Evolutionary conservation across 2,888 invertebrate genomes (phyloP).

Genomic region (Harpagoxenus sublaevis): DNA sequence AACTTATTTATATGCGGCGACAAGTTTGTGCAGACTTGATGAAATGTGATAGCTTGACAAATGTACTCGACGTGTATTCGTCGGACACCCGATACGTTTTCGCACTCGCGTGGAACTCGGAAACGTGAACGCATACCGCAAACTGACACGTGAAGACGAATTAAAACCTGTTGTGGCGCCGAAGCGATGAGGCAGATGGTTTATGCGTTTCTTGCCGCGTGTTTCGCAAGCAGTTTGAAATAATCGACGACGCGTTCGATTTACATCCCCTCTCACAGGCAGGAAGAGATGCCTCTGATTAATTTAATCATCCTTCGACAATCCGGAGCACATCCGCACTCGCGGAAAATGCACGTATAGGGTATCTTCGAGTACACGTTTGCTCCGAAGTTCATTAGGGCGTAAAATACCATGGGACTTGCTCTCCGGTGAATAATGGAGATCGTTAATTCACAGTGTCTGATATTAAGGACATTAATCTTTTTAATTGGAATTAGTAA

Average conservation of each 20-base stretch:
- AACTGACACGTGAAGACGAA: slow-evolving; percentile 31
- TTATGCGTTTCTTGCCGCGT: slow-evolving; percentile 11
- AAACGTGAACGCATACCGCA: slow-evolving; percentile 17
- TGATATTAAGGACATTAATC: not conserved
- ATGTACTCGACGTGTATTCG: not conserved
- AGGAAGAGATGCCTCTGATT: not conserved
- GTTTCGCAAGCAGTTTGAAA: slow-evolving; percentile 13
- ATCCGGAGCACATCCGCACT: not conserved
- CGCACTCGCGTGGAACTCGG: slow-evolving; percentile 43
- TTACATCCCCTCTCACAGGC: not conserved
- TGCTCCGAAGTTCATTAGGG: slow-evolving; percentile 18
- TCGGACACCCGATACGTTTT: slow-evolving; percentile 41
- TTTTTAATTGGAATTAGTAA: not conserved
- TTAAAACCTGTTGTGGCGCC: slow-evolving; percentile 37
- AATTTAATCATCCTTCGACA: slow-evolving; percentile 26
- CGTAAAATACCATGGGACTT: not conserved
- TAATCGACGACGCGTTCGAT: slow-evolving; percentile 13
- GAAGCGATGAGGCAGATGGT: slow-evolving; percentile 38
- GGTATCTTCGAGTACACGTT: not conserved
- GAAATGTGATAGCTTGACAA: not conserved
- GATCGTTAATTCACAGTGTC: slow-evolving; percentile 13
- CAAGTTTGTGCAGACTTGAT: not conserved
- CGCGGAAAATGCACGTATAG: not conserved
- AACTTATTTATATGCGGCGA: not conserved
- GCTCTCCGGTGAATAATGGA: slow-evolving; percentile 4